These are phyloP conservation scores for Aphodius granarius DNA, from an alignment of 2,888 invertebrate genomes.

Conservation along the genomic window DNA sequence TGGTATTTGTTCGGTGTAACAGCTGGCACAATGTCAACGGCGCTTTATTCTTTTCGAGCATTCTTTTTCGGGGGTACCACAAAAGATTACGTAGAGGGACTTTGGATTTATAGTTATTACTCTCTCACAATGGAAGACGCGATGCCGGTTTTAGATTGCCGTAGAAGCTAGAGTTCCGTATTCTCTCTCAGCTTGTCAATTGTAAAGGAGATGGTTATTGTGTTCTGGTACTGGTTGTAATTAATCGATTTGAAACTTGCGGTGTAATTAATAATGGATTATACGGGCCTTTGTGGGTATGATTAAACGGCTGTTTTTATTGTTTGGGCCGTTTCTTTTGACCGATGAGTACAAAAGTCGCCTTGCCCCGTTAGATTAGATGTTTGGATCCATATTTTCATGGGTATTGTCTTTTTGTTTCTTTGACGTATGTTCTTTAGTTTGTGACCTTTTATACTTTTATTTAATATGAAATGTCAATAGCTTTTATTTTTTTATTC, in stretches of 20 bases:
- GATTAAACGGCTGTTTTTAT: neutral
- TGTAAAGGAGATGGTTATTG: neutral
- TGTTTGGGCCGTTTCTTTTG: neutral
- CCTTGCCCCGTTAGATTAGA: neutral
- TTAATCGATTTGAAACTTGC: neutral
- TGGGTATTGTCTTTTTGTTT: neutral
- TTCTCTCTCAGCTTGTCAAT: neutral
- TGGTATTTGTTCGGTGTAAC: too few species aligned
- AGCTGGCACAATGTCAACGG: too few species aligned
- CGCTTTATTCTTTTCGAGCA: neutral
- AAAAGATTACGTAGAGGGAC: neutral
- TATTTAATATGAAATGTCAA: too few species aligned
- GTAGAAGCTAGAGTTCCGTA: neutral
- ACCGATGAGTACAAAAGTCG: neutral
- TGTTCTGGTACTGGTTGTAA: neutral
- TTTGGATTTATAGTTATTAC: neutral
- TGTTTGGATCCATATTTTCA: neutral
- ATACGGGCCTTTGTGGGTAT: neutral
- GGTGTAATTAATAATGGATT: neutral
- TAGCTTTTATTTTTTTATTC: too few species aligned
- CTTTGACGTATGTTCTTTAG: too few species aligned
- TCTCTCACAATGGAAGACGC: neutral
- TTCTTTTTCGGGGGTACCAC: neutral
- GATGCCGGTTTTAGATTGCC: neutral
- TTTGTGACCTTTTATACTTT: too few species aligned